Base-by-base conservation (phyloP, 2,888 invertebrate species). In the Thera britannica region DNA sequence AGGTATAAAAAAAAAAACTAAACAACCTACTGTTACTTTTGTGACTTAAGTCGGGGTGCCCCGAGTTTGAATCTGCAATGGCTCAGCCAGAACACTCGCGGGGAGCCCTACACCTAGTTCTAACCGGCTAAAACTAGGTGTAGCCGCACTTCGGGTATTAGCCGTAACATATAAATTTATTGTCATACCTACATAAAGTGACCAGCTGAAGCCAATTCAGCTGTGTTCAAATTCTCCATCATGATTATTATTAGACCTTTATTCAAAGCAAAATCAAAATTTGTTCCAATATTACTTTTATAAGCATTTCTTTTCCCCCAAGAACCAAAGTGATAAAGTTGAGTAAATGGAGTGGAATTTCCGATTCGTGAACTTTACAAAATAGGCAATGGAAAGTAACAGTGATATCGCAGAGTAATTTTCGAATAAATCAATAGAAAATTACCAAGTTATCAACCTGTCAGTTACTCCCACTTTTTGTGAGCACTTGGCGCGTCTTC, bases 341-440 rank as follows among this genome's bases (percentile, higher is more conserved):
- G 84, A 87, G 85, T 87, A 89, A 92, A 92, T 92, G 90, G 90
- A 89, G 85, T 86, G 90, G 90, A 92, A 90, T 88, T 89, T 89
- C 84, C 85, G 83, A 87, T 89, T 85, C 81, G 89, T 90, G 90
- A 90, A 89, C 90, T 90, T 86, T 83, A 82, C 80, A 80, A 81
- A 85, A 85, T 86, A 81, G 84, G 74, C 75, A 78, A 77, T 76
- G 72, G 78, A 74, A 75, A 44, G 58, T 61, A 41, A 41, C 8
- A 2, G 34, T 9, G 51, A 62, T 54, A 51, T 58, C 38, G 12
- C 41, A 58, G 58, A 57, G 59, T 58, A 36, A 57, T 59, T 70
- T 60, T 60, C 57, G 7, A 56, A 58, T 49, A 23, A 23, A 23
- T 23, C 23, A 23, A 23, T 23, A 23, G 23, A 23, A 23, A 23